Evolutionary conservation across 2,888 invertebrate genomes (phyloP).

Genomic region (Habroteleia sp.): DNA sequence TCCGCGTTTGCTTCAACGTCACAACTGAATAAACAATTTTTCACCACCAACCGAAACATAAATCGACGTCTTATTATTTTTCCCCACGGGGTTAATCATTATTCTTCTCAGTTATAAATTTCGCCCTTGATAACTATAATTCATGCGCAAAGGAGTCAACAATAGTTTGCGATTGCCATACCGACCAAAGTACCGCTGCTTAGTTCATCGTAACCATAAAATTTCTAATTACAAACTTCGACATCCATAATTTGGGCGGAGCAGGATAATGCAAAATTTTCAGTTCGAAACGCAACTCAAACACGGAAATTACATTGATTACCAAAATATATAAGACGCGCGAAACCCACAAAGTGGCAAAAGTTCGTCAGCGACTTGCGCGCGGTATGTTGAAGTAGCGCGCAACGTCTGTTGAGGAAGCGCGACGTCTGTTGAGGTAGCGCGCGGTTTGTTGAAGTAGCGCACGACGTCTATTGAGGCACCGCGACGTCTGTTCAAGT

Average conservation of each 20-base stretch:
- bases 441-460: too few relatives aligned
- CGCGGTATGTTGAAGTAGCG: too few relatives aligned
- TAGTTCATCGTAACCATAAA: slow-evolving; percentile 10
- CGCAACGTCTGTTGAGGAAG: too few relatives aligned
- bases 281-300: slow-evolving; percentile 38
- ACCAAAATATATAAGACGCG: slow-evolving; percentile 49
- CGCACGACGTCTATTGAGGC: too few relatives aligned
- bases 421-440: too few relatives aligned
- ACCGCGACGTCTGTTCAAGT: too few relatives aligned
- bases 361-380: slow-evolving; percentile 38
- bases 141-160: slow-evolving; percentile 27
- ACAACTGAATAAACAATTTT: too few relatives aligned
- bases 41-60: slow-evolving; percentile 3
- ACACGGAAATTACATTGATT: slow-evolving; percentile 50
- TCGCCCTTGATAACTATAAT: slow-evolving; percentile 15
- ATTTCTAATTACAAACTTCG: slow-evolving; percentile 33
- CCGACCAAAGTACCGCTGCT: slow-evolving; percentile 2
- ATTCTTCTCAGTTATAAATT: slow-evolving; percentile 5
- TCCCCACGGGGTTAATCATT: too few relatives aligned
- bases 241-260: slow-evolving; percentile 16
- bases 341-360: slow-evolving; percentile 21
- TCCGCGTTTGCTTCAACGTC: too few relatives aligned
- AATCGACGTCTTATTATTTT: too few relatives aligned
- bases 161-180: slow-evolving; percentile 8
- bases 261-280: slow-evolving; percentile 37